Evolutionary conservation across 92 coral and sea anemone species (phyloP).

Genomic region (Palythoa grandis): DNA sequence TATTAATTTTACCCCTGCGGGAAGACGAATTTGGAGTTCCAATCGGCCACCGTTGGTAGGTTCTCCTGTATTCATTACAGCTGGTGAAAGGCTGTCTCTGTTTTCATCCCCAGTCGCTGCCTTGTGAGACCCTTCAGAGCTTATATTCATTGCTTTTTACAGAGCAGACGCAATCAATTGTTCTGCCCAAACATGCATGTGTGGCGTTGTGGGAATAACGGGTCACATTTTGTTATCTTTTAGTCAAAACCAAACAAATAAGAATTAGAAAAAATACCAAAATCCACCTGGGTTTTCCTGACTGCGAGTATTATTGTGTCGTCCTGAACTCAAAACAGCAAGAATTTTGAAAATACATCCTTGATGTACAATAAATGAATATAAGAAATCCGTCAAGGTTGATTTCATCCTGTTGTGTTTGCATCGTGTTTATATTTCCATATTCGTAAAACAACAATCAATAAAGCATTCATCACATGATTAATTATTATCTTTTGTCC

Average conservation of each 20-base stretch:
- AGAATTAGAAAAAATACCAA: no score
- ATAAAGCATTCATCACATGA: background rate
- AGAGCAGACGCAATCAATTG: background rate
- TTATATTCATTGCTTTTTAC: background rate
- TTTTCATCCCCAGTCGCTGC: background rate
- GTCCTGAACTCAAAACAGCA: no score
- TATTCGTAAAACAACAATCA: conserved; percentile 4
- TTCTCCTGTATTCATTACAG: background rate
- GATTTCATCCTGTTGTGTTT: background rate
- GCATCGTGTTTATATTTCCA: conserved; percentile 23
- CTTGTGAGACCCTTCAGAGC: background rate
- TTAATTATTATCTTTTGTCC: conserved; percentile 5
- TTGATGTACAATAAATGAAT: no score
- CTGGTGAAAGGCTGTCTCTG: background rate
- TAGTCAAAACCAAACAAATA: no score
- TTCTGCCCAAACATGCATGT: no score
- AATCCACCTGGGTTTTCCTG: no score
- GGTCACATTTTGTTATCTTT: background rate
- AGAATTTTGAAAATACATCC: no score
- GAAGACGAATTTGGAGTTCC: conserved; percentile 29
- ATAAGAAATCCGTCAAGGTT: background rate
- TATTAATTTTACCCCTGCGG: conserved; percentile 14
- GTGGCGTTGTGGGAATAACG: no score
- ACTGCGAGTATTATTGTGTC: no score
- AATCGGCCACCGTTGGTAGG: background rate